Percentiles rank a stretch among this genome's conserved stretches.
phyloP scores from a whole-genome alignment of 2,888 invertebrate species.

The Drosophila paramelanica region DNA sequence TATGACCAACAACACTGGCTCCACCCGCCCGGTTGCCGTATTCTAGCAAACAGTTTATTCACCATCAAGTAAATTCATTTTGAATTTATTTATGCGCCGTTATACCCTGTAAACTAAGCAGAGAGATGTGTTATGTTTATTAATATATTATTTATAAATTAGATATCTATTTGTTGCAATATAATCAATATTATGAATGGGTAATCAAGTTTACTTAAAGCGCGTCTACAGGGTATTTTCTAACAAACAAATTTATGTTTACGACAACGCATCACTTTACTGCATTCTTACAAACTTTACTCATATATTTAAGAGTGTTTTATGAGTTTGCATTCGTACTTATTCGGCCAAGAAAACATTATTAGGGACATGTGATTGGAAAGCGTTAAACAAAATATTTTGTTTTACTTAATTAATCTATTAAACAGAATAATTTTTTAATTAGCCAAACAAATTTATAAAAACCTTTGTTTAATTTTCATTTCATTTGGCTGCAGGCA shows the following conservation, averaged over 20 bases:
- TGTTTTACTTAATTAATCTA: too few relatives aligned
- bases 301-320: constrained; percentile 6
- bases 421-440: too few relatives aligned
- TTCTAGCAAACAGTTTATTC: constrained; percentile 21
- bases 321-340: background rate
- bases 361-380: constrained; percentile 7
- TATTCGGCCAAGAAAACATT: constrained; percentile 1
- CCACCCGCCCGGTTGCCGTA: background rate
- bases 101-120: constrained; percentile 8
- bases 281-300: constrained; percentile 6
- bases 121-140: background rate
- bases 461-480: background rate
- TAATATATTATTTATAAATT: too few relatives aligned
- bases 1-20: constrained; percentile 7
- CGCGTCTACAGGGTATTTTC: background rate
- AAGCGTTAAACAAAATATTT: background rate
- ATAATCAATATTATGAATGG: too few relatives aligned
- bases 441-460: background rate
- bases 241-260: background rate
- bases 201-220: background rate
- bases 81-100: constrained; percentile 22
- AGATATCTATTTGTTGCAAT: too few relatives aligned
- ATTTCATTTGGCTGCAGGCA: background rate
- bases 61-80: constrained; percentile 30
- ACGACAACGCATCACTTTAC: background rate